Evolutionary conservation across 2,113 vertebrate species (phyloP), one percentile per base, ranked within the genome.

Genomic region (Arothron firmamentum): DNA sequence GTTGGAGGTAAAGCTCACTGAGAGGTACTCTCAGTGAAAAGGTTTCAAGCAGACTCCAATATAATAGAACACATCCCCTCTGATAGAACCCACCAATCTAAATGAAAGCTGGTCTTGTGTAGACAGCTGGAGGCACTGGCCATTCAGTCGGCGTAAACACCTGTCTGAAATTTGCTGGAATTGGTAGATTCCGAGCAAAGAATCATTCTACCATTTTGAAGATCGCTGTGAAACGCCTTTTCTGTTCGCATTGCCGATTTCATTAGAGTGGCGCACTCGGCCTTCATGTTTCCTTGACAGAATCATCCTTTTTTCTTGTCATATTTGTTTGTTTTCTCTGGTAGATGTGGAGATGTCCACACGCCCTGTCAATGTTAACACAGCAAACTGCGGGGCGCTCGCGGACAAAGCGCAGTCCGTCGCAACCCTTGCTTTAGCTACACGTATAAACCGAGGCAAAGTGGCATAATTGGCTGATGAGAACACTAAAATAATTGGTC

Each of bases 401-500:
- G 5, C 28, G 28, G 5, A 31, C 28, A 31, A 31, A 31, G 28
- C 28, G 28, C 52, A 62, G 54, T 80, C 75, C 66, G 66, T 72
- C 55, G 48, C 18, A 31, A 3, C 7, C 11, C 6, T 59, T 1
- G 48, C 72, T 68, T 80, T 64, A 71, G 61, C 62, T 72, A 52
- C 28, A 52, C 52, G 68, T 62, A 70, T 70, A 65, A 72, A 75
- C 62, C 82, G 13, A 45, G 70, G 52, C 68, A 67, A 70, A 82
- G 72, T 59, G 67, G 20, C 54, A 70, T 7, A 56, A 57, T 62
- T 14, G 45, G 42, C 54, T 68, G 73, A 88, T 80, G 56, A 85
- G 60, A 76, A 79, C 62, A 66, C 73, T 65, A 17, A 81, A 85
- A 86, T 90, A 90, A 90, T 88, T 88, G 85, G 87, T 82, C 87